Percentiles rank a stretch among this genome's conserved stretches.
phyloP scores from a whole-genome alignment of 2,888 invertebrate species.

The Drosophila atroscutellata region DNA sequence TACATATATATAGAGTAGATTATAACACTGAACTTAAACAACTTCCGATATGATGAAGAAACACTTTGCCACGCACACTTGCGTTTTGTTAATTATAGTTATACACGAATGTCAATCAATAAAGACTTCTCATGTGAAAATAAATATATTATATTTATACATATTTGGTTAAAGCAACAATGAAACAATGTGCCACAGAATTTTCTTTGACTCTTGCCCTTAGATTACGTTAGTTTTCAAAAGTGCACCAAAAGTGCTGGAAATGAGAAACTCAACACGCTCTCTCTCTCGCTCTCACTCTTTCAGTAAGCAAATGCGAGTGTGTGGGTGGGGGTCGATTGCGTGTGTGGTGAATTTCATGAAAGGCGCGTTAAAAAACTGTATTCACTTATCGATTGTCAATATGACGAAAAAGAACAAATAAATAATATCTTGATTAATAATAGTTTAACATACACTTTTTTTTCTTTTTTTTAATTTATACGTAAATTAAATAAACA shows the following conservation, averaged over 20 bases:
- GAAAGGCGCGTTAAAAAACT: conserved; percentile 33
- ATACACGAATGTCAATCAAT: conserved; percentile 34
- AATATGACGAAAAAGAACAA: conserved; percentile 28
- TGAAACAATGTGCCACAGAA: conserved; percentile 45
- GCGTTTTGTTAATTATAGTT: conserved; percentile 33
- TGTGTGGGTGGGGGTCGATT: conserved; percentile 13
- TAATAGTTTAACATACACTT: conserved; percentile 18
- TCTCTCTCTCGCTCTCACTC: conserved; percentile 2
- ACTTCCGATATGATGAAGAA: conserved; percentile 24
- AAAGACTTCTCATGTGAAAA: conserved; percentile 17
- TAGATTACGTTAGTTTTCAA: conserved; percentile 44
- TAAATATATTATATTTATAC: background rate
- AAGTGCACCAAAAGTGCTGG: conserved; percentile 53
- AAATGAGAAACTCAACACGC: conserved; percentile 37
- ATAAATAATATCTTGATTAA: conserved; percentile 16
- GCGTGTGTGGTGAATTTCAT: conserved; percentile 62
- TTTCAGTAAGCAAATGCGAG: conserved; percentile 16
- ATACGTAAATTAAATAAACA: conserved; percentile 12
- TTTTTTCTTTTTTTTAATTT: conserved; percentile 1
- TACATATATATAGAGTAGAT: conserved; percentile 17
- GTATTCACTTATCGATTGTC: conserved; percentile 63
- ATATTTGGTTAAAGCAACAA: conserved; percentile 10
- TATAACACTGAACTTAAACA: background rate
- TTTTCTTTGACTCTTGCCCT: conserved; percentile 41
- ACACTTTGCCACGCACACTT: conserved; percentile 44